A percentile compares a stretch with the other conserved stretches of the same genome.
Evolutionary conservation across 2,113 vertebrate genomes (phyloP).

Genomic region (Lynx canadensis): DNA sequence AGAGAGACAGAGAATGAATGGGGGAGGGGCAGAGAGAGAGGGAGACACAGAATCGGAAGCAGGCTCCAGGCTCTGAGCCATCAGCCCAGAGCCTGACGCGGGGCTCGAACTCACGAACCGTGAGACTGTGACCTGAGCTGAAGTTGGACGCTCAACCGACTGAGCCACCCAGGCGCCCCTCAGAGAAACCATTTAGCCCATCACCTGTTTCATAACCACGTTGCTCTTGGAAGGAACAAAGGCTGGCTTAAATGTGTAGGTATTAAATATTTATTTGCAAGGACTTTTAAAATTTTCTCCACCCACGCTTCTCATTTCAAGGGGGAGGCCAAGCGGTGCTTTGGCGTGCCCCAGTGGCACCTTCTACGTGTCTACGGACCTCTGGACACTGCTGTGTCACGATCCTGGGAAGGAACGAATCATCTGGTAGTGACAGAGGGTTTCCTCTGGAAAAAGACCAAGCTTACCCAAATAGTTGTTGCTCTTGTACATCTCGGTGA

Average conservation of each 20-base stretch:
- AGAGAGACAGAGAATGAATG: too few species aligned
- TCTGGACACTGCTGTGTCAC: not conserved
- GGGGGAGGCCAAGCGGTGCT: not conserved
- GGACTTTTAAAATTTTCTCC: not conserved
- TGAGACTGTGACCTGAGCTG: too few species aligned
- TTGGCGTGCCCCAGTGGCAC: not conserved
- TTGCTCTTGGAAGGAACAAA: not conserved
- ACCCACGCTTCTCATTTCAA: not conserved
- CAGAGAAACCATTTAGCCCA: not conserved
- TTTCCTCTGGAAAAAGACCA: not conserved
- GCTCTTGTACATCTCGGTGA: conserved; percentile 98
- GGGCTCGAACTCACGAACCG: too few species aligned
- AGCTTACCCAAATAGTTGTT: conserved; percentile 96
- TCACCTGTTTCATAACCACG: not conserved
- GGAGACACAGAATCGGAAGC: too few species aligned
- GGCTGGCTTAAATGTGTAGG: not conserved
- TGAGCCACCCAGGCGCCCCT: not conserved
- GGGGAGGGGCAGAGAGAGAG: too few species aligned
- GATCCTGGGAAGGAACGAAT: not conserved
- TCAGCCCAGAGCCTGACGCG: too few species aligned
- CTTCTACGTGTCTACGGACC: not conserved
- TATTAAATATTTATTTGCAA: not conserved
- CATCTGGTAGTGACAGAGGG: not conserved
- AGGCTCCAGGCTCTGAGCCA: too few species aligned
- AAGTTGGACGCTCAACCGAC: too few species aligned